These are phyloP conservation scores for Coreius guichenoti DNA, from an alignment of 2,797 vertebrate species.

Conservation along the genomic window DNA sequence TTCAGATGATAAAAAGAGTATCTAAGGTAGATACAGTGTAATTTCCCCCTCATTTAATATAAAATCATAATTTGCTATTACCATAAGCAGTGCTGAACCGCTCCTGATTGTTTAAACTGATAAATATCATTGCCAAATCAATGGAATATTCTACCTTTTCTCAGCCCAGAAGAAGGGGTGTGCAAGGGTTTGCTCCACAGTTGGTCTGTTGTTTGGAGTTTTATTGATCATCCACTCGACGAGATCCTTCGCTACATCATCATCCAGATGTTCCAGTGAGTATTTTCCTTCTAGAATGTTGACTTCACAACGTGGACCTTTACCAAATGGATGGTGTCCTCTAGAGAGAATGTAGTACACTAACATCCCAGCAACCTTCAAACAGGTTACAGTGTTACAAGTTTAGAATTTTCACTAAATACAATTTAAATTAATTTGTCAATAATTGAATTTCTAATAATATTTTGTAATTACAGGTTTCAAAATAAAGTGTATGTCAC, in stretches of 20 bases:
- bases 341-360: slow-evolving; percentile 72
- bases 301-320: neutral
- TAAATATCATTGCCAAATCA: neutral
- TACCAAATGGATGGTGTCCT: slow-evolving; percentile 72
- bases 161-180: slow-evolving; percentile 72
- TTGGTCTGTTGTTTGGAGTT: slow-evolving; percentile 64
- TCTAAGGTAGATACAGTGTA: neutral
- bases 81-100: neutral
- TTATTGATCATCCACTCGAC: slow-evolving; percentile 69
- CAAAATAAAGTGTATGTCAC: no score
- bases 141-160: slow-evolving; percentile 40
- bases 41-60: neutral
- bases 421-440: neutral
- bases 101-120: no score
- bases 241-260: slow-evolving; percentile 69
- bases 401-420: neutral
- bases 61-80: no score
- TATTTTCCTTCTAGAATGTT: slow-evolving; percentile 64
- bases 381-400: neutral
- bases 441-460: neutral
- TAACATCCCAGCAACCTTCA: slow-evolving; percentile 75
- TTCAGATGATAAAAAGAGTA: neutral
- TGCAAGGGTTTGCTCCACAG: slow-evolving; percentile 64
- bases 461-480: neutral
- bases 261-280: slow-evolving; percentile 63